Evolutionary conservation across 2,113 vertebrate genomes (phyloP), one percentile per base, ranked within the genome.

Genomic region (Xenopus tropicalis): DNA sequence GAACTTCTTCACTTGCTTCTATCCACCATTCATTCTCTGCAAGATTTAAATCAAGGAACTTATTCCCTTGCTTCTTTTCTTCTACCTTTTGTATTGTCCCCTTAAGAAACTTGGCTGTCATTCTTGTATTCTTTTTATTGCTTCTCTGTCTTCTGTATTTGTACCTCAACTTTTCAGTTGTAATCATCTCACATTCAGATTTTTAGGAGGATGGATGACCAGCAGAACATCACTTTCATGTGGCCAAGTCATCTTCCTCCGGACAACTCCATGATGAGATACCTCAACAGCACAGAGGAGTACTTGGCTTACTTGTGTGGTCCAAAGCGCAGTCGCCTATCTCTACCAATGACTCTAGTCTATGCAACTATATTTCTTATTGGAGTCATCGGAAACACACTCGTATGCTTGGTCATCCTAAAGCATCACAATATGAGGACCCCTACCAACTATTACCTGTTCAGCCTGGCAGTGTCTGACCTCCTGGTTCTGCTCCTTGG

Each of bases 361-460:
- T 92, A 91, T 25, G 67, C 72, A 0, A 54, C 91, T 57, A 96
- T 99, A 84, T 98, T 99, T 6, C 0, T 90, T 7, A 86, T 95
- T 1, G 97, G 97, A 0, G 88, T 94, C 0, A 16, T 83, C 21
- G 96, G 96, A 1, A 98, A 98, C 54, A 81, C 91, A 23, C 86
- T 99, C 46, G 98, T 96, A 0, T 99, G 97, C 79, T 85, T 91
- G 1, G 95, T 98, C 59, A 98, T 98, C 68, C 83, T 93, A 16
- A 91, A 89, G 61, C 92, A 96, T 83, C 91, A 85, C 69, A 90
- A 86, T 25, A 96, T 99, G 95, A 92, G 93, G 85, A 97, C 92
- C 0, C 95, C 97, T 0, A 98, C 95, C 65, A 98, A 98, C 82
- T 97, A 94, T 70, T 98, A 99, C 79, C 86, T 99, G 80, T 95